phyloP scores from a whole-genome alignment of 2,888 invertebrate genomes.

The Philaethria dido region DNA sequence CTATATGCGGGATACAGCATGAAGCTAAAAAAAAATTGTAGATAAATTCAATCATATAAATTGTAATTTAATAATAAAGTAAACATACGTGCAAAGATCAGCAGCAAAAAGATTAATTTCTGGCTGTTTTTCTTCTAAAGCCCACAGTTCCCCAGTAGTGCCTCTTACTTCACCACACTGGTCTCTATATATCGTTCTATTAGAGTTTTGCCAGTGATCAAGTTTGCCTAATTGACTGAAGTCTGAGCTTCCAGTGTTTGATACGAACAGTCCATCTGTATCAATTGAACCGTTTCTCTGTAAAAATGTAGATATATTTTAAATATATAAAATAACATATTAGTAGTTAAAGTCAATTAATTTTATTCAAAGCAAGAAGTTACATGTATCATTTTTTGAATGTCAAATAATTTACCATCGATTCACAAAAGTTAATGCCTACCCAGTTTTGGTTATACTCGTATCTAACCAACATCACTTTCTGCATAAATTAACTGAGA shows the following conservation, averaged over 20 bases:
- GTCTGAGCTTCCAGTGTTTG: slow-evolving; percentile 88
- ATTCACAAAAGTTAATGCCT: too few relatives aligned
- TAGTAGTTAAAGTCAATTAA: too few relatives aligned
- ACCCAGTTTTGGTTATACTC: too few relatives aligned
- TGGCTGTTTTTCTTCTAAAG: slow-evolving; percentile 84
- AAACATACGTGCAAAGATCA: slow-evolving; percentile 90
- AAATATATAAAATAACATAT: too few relatives aligned
- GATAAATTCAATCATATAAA: too few relatives aligned
- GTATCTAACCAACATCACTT: too few relatives aligned
- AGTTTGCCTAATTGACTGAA: slow-evolving; percentile 86
- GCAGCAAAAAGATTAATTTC: slow-evolving; percentile 87
- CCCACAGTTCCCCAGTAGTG: slow-evolving; percentile 92
- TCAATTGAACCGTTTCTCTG: slow-evolving; percentile 89
- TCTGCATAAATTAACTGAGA: too few relatives aligned
- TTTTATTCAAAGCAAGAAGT: too few relatives aligned
- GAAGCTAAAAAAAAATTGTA: too few relatives aligned
- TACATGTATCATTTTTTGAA: too few relatives aligned
- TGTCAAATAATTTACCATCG: too few relatives aligned
- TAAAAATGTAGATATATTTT: slow-evolving; percentile 45
- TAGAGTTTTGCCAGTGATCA: slow-evolving; percentile 87
- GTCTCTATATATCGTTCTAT: slow-evolving; percentile 81
- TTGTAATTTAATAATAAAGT: background rate
- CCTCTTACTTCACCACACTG: slow-evolving; percentile 88
- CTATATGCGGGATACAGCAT: too few relatives aligned
- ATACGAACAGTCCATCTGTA: slow-evolving; percentile 90